Evolutionary conservation across 2,888 invertebrate genomes (phyloP).

Genomic region (Sicus ferrugineus): DNA sequence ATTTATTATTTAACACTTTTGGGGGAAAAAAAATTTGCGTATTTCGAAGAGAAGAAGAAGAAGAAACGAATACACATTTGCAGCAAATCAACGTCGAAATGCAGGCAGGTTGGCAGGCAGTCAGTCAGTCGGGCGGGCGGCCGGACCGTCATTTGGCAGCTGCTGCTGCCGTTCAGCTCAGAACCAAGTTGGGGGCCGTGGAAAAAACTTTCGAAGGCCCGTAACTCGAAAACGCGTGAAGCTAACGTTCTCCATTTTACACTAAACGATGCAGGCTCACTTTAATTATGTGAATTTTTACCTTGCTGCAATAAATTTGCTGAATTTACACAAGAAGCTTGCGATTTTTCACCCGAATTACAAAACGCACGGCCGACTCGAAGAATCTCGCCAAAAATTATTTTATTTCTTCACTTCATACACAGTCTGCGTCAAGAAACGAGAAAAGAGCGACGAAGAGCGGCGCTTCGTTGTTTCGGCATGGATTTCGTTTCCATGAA

Average conservation of each 20-base stretch:
- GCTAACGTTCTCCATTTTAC: slow-evolving; percentile 37
- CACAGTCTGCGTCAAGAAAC: slow-evolving; percentile 41
- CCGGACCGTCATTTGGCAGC: too few relatives aligned
- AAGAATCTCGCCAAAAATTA: slow-evolving; percentile 55
- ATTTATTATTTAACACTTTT: neutral
- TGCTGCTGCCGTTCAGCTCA: neutral
- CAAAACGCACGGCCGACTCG: slow-evolving; percentile 56
- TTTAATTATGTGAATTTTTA: slow-evolving; percentile 45
- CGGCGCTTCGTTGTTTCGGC: slow-evolving; percentile 11
- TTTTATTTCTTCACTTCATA: slow-evolving; percentile 44
- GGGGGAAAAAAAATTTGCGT: neutral
- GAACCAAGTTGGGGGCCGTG: slow-evolving; percentile 18
- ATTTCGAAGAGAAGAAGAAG: too few relatives aligned
- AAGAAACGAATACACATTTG: neutral
- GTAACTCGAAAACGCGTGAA: slow-evolving; percentile 21
- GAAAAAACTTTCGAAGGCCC: slow-evolving; percentile 26
- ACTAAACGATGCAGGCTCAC: slow-evolving; percentile 43
- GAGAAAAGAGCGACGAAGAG: slow-evolving; percentile 29
- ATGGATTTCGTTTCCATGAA: slow-evolving; percentile 22
- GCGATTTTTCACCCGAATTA: slow-evolving; percentile 55
- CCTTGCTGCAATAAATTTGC: slow-evolving; percentile 54
- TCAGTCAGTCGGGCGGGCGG: too few relatives aligned
- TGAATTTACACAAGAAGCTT: slow-evolving; percentile 52
- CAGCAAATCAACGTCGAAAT: neutral
- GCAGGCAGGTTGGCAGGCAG: neutral